A percentile compares a stretch with the other conserved stretches of the same genome.
phyloP scores from a whole-genome alignment of 92 coral and sea anemone genomes.

The Parazoanthus atlanticus region DNA sequence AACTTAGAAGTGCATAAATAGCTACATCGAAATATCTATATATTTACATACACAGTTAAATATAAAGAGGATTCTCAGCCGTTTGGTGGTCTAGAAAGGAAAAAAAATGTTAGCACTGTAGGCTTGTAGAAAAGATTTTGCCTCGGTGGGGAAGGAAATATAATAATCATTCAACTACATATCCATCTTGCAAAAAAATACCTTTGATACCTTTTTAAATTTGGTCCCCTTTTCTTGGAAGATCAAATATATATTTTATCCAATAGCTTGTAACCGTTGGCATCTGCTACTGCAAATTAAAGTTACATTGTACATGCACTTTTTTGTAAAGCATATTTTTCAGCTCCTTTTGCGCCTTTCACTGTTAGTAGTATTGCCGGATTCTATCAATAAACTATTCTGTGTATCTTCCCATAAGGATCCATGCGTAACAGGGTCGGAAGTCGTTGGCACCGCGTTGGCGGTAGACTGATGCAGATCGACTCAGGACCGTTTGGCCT shows the following conservation, averaged over 20 bases:
- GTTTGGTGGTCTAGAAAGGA: too few relatives aligned
- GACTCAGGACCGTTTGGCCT: constrained; percentile 57
- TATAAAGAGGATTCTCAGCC: too few relatives aligned
- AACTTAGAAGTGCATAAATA: background rate
- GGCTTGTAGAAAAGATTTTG: background rate
- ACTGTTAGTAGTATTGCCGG: background rate
- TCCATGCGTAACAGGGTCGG: constrained; percentile 50
- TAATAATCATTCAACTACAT: too few relatives aligned
- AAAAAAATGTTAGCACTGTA: too few relatives aligned
- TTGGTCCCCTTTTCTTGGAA: background rate
- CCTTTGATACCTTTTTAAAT: background rate
- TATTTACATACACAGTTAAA: too few relatives aligned
- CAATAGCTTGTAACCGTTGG: too few relatives aligned
- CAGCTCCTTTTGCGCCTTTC: background rate
- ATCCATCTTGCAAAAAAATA: too few relatives aligned
- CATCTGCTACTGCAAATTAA: background rate
- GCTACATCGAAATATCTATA: background rate
- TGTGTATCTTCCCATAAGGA: constrained; percentile 13
- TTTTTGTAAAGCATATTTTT: too few relatives aligned
- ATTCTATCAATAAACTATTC: background rate
- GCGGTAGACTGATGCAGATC: constrained; percentile 45
- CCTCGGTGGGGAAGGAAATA: too few relatives aligned
- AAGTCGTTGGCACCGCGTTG: constrained; percentile 35
- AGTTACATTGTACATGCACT: background rate
- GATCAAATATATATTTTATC: too few relatives aligned